phyloP scores from a whole-genome alignment of 2,888 invertebrate genomes.

The Hyles lineata region DNA sequence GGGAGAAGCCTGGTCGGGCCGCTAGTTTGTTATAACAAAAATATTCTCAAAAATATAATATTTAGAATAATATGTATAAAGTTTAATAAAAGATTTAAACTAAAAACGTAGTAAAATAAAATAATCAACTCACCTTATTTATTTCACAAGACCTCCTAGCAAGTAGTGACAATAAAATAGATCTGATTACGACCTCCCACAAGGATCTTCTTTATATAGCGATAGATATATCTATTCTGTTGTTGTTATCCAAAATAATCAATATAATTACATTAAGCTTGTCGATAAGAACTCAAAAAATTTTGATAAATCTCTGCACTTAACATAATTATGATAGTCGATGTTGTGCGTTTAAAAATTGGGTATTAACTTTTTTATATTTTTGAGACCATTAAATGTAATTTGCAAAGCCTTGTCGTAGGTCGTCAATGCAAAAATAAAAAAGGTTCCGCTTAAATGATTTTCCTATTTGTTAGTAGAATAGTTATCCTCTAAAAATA shows the following conservation, averaged over 20 bases:
- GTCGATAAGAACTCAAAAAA: slow-evolving; percentile 45
- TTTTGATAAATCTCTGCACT: slow-evolving; percentile 34
- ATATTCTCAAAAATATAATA: too few species aligned
- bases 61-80: background rate
- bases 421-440: too few species aligned
- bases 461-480: too few species aligned
- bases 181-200: slow-evolving; percentile 48
- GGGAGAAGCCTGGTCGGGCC: too few species aligned
- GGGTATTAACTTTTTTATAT: background rate
- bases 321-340: background rate
- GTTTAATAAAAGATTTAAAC: background rate
- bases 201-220: slow-evolving; percentile 54
- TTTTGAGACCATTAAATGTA: background rate
- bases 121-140: slow-evolving; percentile 42
- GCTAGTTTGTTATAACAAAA: too few species aligned
- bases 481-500: too few species aligned
- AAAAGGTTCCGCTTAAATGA: too few species aligned
- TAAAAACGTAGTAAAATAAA: background rate
- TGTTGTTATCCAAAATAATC: slow-evolving; percentile 40
- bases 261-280: slow-evolving; percentile 45
- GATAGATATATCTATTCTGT: slow-evolving; percentile 50
- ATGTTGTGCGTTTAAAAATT: background rate
- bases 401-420: too few species aligned
- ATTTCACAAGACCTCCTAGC: slow-evolving; percentile 31
- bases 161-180: slow-evolving; percentile 30